phyloP scores from a whole-genome alignment of 2,113 vertebrate species.

The Oreochromis niloticus region DNA sequence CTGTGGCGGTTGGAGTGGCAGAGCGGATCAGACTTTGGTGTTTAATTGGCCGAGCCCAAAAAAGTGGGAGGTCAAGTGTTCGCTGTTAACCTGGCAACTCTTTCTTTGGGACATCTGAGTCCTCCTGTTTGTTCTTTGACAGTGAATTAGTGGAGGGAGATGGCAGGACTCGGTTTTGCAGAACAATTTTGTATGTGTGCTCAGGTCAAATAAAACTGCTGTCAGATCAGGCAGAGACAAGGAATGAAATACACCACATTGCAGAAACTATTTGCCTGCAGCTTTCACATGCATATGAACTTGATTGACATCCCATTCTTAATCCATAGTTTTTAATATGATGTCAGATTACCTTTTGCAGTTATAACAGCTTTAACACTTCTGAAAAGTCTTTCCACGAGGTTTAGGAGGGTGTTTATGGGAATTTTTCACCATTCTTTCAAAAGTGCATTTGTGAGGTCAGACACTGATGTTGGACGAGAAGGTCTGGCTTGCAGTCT shows the following conservation, averaged over 20 bases:
- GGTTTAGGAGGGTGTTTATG: background rate
- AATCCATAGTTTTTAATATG: background rate
- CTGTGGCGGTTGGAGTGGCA: background rate
- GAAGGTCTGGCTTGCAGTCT: background rate
- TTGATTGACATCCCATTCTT: background rate
- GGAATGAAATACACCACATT: background rate
- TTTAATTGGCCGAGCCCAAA: background rate
- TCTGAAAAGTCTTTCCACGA: background rate
- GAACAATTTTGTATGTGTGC: background rate
- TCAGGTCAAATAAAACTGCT: background rate
- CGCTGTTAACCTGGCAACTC: background rate
- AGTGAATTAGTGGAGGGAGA: background rate
- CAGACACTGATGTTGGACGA: background rate
- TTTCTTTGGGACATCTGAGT: background rate
- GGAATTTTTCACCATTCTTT: background rate
- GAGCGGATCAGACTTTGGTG: background rate
- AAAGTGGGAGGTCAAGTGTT: slow-evolving; percentile 1
- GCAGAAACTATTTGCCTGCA: background rate
- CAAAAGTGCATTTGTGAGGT: background rate
- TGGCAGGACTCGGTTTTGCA: background rate
- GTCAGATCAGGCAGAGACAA: background rate
- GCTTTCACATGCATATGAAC: background rate
- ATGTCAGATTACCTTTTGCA: background rate
- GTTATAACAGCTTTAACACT: background rate
- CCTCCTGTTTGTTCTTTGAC: background rate